Percentiles rank a stretch among this genome's conserved stretches.
phyloP scores from a whole-genome alignment of 2,888 invertebrate species.

The Rutpela maculata region DNA sequence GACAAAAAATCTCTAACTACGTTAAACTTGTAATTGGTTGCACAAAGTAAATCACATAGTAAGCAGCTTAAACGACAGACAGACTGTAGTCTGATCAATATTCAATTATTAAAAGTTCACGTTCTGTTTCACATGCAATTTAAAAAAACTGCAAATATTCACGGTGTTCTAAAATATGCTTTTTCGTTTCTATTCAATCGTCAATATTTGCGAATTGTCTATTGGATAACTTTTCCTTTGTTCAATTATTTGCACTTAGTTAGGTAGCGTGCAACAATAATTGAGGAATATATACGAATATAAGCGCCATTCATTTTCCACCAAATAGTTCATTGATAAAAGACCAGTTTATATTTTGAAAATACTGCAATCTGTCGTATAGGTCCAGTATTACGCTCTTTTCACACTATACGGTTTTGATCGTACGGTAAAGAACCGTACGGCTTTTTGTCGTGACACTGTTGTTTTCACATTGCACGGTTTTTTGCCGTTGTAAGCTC shows the following conservation, averaged over 20 bases:
- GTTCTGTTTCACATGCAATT: slow-evolving; percentile 61
- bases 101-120: slow-evolving; percentile 66
- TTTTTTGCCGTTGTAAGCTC: no score
- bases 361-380: no score
- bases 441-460: no score
- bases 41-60: slow-evolving; percentile 68
- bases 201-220: slow-evolving; percentile 61
- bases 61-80: slow-evolving; percentile 59
- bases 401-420: no score
- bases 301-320: no score
- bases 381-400: no score
- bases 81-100: slow-evolving; percentile 60
- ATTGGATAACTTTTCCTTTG: slow-evolving; percentile 51
- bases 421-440: no score
- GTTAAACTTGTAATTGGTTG: slow-evolving; percentile 68
- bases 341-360: no score
- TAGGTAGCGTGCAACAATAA: slow-evolving; percentile 39
- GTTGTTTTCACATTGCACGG: no score
- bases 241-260: slow-evolving; percentile 52
- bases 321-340: no score
- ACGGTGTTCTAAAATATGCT: slow-evolving; percentile 53
- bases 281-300: slow-evolving; percentile 43
- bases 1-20: slow-evolving; percentile 60
- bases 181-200: slow-evolving; percentile 50
- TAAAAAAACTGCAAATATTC: slow-evolving; percentile 55